These are phyloP conservation scores for cattle (Bos taurus) DNA, from an alignment of 2,113 vertebrate species.

Conservation along the genomic window ARS-UCD2.0 NC_037347.1:47615001-47615500, in stretches of 20 bases:
- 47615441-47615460: neutral
- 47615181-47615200: neutral
- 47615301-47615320: neutral
- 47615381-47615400: neutral
- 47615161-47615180: neutral
- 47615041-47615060: neutral
- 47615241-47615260: neutral
- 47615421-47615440: neutral
- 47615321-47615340: neutral
- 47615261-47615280: neutral
- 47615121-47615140: neutral
- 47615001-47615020: neutral
- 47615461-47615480: neutral
- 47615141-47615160: neutral
- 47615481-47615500: conserved; percentile 9
- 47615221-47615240: neutral
- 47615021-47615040: neutral
- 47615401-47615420: neutral
- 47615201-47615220: neutral
- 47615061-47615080: neutral
- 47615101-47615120: neutral
- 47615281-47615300: neutral
- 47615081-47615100: neutral
- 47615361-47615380: neutral
- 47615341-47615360: neutral